A percentile compares a stretch with the other conserved stretches of the same genome.
phyloP scores from a whole-genome alignment of 2,888 invertebrate genomes.

The Blastobasis adustella region DNA sequence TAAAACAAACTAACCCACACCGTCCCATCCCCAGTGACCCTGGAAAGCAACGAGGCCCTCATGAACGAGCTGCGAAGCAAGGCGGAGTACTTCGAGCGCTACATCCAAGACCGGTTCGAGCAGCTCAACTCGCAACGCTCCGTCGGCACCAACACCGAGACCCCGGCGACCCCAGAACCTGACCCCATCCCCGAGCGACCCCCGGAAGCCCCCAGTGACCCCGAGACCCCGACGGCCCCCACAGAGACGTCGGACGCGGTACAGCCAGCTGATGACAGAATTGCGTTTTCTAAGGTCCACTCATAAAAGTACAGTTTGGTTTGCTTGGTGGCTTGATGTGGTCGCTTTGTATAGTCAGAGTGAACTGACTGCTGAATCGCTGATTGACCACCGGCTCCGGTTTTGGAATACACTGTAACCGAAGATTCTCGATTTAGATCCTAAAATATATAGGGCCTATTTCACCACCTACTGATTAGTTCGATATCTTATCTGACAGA shows the following conservation, averaged over 20 bases:
- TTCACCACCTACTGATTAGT: too few relatives aligned
- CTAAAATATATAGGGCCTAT: too few relatives aligned
- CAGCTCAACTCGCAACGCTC: slow-evolving; percentile 43
- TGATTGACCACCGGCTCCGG: too few relatives aligned
- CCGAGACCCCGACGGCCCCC: too few relatives aligned
- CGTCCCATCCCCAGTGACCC: slow-evolving; percentile 36
- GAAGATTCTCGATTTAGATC: too few relatives aligned
- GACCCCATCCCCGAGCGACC: slow-evolving; percentile 31
- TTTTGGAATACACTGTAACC: too few relatives aligned
- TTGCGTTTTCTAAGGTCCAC: slow-evolving; percentile 18
- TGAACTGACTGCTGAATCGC: too few relatives aligned
- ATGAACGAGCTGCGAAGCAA: slow-evolving; percentile 77
- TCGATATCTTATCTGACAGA: too few relatives aligned
- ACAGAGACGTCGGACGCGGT: not conserved
- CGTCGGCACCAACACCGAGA: slow-evolving; percentile 50
- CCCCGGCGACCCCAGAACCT: not conserved
- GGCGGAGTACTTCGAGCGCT: slow-evolving; percentile 78
- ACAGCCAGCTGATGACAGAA: slow-evolving; percentile 22
- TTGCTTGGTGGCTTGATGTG: too few relatives aligned
- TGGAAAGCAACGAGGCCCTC: slow-evolving; percentile 74
- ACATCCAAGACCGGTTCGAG: slow-evolving; percentile 72
- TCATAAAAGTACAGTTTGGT: too few relatives aligned
- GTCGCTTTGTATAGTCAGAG: too few relatives aligned
- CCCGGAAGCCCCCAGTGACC: not conserved
- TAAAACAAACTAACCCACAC: too few relatives aligned